These are phyloP conservation scores for Lepus townsendii DNA, from an alignment of 2,797 vertebrate species.

Conservation along the genomic window DNA sequence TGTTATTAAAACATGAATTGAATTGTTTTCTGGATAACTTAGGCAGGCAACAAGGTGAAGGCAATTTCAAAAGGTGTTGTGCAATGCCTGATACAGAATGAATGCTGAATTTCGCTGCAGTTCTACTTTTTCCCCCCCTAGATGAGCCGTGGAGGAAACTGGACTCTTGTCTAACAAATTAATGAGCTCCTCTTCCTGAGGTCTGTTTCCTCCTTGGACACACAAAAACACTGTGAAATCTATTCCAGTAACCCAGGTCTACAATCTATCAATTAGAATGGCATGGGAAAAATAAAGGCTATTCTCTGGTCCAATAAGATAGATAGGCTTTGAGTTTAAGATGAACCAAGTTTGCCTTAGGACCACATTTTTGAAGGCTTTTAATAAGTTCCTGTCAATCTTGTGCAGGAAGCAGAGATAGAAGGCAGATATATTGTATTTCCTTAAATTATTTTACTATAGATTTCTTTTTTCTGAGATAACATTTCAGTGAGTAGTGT, in stretches of 20 bases:
- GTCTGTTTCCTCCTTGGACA: neutral
- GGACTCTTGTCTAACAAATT: neutral
- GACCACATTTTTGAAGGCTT: slow-evolving; percentile 55
- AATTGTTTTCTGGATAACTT: slow-evolving; percentile 62
- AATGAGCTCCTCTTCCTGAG: neutral
- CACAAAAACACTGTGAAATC: neutral
- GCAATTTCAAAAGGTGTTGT: slow-evolving; percentile 36
- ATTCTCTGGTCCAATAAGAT: neutral
- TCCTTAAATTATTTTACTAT: slow-evolving; percentile 40
- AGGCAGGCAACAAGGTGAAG: slow-evolving; percentile 7
- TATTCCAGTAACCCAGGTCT: slow-evolving; percentile 4
- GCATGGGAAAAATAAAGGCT: neutral
- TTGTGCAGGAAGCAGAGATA: neutral
- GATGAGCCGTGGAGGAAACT: neutral
- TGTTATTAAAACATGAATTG: slow-evolving; percentile 69
- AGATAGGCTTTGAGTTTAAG: slow-evolving; percentile 28
- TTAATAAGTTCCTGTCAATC: slow-evolving; percentile 69
- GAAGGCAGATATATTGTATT: slow-evolving; percentile 18
- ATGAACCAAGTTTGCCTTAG: slow-evolving; percentile 61
- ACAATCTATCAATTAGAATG: slow-evolving; percentile 45
- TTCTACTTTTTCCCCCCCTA: neutral
- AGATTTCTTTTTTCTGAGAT: neutral
- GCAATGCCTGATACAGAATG: neutral
- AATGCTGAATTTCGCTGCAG: neutral
- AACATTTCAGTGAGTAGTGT: neutral